Base-by-base conservation (phyloP, 2,797 vertebrate species). In the Buceros bicornis region DNA sequence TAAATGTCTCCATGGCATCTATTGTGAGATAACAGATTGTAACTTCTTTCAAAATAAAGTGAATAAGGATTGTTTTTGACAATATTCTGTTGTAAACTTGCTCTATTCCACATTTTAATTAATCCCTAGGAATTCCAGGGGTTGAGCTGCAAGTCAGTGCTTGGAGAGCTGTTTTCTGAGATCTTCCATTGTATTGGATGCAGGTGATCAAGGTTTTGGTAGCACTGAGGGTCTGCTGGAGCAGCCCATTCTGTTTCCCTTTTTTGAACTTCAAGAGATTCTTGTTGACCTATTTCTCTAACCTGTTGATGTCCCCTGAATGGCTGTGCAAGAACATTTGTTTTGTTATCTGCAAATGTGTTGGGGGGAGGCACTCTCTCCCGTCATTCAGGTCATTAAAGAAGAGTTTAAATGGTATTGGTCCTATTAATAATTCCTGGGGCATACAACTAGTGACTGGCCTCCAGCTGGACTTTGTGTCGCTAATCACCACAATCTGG, bases 361-460 rank as follows among this genome's bases (percentile, higher is more conserved):
- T 11, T 47, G 10, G 37, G 51, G 1, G 1, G 28, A 17, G 18
- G 24, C 3, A 0, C 29, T 22, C 13, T 33, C 15, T 28, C 54
- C 45, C 1, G 0, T 25, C 10, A 5, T 1, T 0, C 11, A 8
- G 9, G 28, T 40, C n/a, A 28, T 28, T 31, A 31, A 33, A 1
- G 20, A 65, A 56, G 28, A 73, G 1, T 3, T 25, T 42, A 62
- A 54, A 62, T 11, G 0, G 0, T 26, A 48, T 16, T 61, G 14
- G 13, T 5, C 20, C 16, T 0, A 0, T 11, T 73, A 33, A 16
- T 45, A 19, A 15, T 24, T 43, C 26, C 45, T 54, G 47, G 31
- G 40, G 20, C 16, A 25, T 17, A 11, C 1, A 43, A 11, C 3
- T 16, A 26, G 13, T 50, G 28, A 42, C 31, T 16, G 22, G 5